phyloP scores from a whole-genome alignment of 1,140 invertebrate genomes.

The Neodiprion pinetum region DNA sequence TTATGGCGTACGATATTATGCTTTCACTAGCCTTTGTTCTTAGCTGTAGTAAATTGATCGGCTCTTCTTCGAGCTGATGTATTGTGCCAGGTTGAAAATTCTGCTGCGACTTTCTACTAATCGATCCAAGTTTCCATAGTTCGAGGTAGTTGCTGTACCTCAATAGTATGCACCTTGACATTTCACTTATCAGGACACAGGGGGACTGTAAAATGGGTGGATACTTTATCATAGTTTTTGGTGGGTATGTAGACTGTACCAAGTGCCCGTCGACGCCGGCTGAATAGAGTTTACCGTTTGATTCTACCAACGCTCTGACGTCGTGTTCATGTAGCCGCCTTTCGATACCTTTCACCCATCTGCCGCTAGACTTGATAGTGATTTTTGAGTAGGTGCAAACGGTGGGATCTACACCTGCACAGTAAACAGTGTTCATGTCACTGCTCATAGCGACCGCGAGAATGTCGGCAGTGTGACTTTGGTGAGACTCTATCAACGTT shows the following conservation, averaged over 20 bases:
- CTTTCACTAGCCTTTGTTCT: slow-evolving; percentile 67
- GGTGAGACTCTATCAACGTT: slow-evolving; percentile 76
- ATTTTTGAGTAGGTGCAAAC: slow-evolving; percentile 75
- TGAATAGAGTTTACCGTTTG: slow-evolving; percentile 74
- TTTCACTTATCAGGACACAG: slow-evolving; percentile 66
- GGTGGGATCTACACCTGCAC: slow-evolving; percentile 82
- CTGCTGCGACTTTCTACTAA: slow-evolving; percentile 36
- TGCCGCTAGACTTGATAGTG: slow-evolving; percentile 64
- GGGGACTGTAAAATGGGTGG: slow-evolving; percentile 72
- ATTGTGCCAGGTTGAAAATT: slow-evolving; percentile 40
- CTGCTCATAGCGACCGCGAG: slow-evolving; percentile 75
- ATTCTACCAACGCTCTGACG: slow-evolving; percentile 74
- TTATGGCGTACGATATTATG: slow-evolving; percentile 73
- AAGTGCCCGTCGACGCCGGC: slow-evolving; percentile 82
- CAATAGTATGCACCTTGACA: slow-evolving; percentile 70
- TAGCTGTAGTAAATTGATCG: slow-evolving; percentile 72
- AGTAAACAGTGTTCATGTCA: slow-evolving; percentile 75
- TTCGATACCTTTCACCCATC: slow-evolving; percentile 83
- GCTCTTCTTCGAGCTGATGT: slow-evolving; percentile 61
- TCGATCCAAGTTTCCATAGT: slow-evolving; percentile 68
- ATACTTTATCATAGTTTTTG: slow-evolving; percentile 72
- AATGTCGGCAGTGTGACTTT: slow-evolving; percentile 82
- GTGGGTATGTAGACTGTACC: slow-evolving; percentile 68
- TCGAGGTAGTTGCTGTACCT: slow-evolving; percentile 73
- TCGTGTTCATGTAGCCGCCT: slow-evolving; percentile 84